Evolutionary conservation across 2,113 vertebrate species (phyloP).

Genomic region (Eolophus roseicapilla): DNA sequence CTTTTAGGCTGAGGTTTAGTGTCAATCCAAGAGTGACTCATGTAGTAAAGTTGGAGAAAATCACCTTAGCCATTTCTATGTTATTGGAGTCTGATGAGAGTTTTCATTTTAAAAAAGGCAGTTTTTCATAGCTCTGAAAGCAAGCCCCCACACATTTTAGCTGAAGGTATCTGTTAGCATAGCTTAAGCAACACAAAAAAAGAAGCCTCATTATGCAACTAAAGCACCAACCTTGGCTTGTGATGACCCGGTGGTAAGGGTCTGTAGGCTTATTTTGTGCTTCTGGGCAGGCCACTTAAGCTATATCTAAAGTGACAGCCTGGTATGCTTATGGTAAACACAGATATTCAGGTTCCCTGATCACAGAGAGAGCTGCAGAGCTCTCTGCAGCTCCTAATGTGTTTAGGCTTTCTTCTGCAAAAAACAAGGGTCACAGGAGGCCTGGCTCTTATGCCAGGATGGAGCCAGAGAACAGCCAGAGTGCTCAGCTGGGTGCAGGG

Average conservation of each 20-base stretch:
- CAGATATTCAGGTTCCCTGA: neutral
- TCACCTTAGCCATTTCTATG: slow-evolving; percentile 17
- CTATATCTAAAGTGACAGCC: neutral
- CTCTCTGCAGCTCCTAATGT: neutral
- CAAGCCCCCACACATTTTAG: neutral
- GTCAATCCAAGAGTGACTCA: slow-evolving; percentile 22
- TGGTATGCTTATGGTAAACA: neutral
- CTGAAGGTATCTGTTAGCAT: neutral
- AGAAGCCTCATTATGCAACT: neutral
- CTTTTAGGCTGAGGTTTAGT: slow-evolving; percentile 45
- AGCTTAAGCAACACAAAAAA: neutral
- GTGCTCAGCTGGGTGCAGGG: rapidly evolving
- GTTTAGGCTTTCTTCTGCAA: neutral
- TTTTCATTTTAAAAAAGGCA: neutral
- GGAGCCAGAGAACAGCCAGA: neutral
- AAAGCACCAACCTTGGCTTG: neutral
- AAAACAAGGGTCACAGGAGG: neutral
- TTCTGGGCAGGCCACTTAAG: neutral
- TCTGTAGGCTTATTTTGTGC: neutral
- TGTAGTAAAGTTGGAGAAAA: slow-evolving; percentile 20
- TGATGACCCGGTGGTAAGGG: neutral
- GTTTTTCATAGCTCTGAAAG: neutral
- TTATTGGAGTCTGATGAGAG: neutral
- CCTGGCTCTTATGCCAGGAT: neutral
- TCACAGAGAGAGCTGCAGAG: neutral